Percentiles rank a stretch among this genome's conserved stretches.
Evolutionary conservation across 1,140 invertebrate genomes (phyloP).

Genomic region (Copidosoma floridanum): DNA sequence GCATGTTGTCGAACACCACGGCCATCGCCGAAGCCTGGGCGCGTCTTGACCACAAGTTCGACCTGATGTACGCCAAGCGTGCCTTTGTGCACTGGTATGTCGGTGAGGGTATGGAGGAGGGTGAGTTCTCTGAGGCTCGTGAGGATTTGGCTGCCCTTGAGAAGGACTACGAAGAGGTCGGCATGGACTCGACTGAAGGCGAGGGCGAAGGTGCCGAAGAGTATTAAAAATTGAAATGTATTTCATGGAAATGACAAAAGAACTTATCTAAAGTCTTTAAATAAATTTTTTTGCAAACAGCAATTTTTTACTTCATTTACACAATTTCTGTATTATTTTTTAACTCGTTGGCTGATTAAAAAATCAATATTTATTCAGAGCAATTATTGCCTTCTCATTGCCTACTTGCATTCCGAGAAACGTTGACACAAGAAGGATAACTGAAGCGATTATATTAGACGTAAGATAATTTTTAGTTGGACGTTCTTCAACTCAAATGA

Average conservation of each 20-base stretch:
- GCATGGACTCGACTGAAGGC: conserved; percentile 61
- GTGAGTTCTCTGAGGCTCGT: conserved; percentile 65
- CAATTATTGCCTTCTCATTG: too few relatives aligned
- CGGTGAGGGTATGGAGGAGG: conserved; percentile 67
- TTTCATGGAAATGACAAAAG: background rate
- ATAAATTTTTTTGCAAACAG: conserved; percentile 17
- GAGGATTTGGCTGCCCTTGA: conserved; percentile 59
- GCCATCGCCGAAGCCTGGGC: conserved; percentile 68
- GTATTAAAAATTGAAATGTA: conserved; percentile 42
- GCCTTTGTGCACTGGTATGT: conserved; percentile 68
- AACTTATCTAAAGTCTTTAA: conserved; percentile 1
- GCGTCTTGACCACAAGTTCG: conserved; percentile 65
- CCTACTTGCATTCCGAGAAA: too few relatives aligned
- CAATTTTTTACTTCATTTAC: conserved; percentile 26
- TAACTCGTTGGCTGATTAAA: conserved; percentile 7
- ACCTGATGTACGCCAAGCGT: conserved; percentile 65
- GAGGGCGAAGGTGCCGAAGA: conserved; percentile 59
- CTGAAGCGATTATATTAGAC: too few relatives aligned
- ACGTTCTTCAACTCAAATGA: too few relatives aligned
- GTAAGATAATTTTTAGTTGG: too few relatives aligned
- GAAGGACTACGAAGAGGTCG: conserved; percentile 64
- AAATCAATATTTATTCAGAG: conserved; percentile 17
- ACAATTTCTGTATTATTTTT: conserved; percentile 25
- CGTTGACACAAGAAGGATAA: too few relatives aligned
- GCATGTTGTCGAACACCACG: conserved; percentile 65